Base-by-base conservation (phyloP, 1,140 invertebrate genomes). In the Tetragonula clypearis region DNA sequence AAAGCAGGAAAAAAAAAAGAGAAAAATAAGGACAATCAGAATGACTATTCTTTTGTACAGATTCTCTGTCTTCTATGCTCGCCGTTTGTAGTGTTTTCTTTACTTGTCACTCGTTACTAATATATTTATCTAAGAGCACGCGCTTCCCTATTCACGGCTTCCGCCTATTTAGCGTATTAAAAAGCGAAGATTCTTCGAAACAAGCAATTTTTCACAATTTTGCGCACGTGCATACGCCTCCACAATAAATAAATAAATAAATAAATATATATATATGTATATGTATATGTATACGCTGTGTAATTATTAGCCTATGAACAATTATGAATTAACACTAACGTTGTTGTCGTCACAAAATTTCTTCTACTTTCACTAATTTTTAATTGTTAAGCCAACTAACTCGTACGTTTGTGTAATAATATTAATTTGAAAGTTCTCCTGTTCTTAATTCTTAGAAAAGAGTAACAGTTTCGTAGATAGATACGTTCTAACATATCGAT, bases 141-240 rank as follows among this genome's bases (percentile, higher is more conserved):
- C 74, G 87, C 88, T 89, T 89, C 21, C 49, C 80, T 65, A 65
- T 71, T 74, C 80, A 88, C 84, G 49, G 84, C 77, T 86, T 89
- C 74, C 12, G 65, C 72, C 79, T 82, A 35, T 74, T 75, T 35
- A 9, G 58, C 55, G 14, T 21, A 49, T 49, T 49, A 60, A 56
- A 75, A 21, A 53, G 30, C 26, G 1, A 72, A 75, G 2, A 19
- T 35, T 82, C 35, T 68, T 75, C 17, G 8, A 19, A 66, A 78
- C 30, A 53, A 80, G 66, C 30, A 69, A 77, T 65, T 72, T 53
- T 30, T 68, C 87, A 82, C 87, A 69, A 85, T 79, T 55, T 12
- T 79, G n/a, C 17, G 87, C 87, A 89, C 87, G 0, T 60, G 79
- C 75, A 69, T 74, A 82, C 49, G 53, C 23, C 14, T 71, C 56